Evolutionary conservation across 2,113 vertebrate species (phyloP).

Genomic region (Notiomystis cincta): DNA sequence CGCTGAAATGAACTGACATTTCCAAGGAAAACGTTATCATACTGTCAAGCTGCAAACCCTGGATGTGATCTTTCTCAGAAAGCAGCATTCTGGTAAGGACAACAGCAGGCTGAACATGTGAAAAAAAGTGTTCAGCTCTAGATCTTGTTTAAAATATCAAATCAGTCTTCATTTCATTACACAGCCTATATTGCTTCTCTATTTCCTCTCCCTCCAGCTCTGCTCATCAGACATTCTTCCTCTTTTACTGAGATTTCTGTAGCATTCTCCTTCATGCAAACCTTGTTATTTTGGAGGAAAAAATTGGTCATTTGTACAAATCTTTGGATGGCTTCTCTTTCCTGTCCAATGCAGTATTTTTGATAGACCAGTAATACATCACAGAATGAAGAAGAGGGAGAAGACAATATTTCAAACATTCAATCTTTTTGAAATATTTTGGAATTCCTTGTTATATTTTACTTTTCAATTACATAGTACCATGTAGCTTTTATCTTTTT

Average conservation of each 20-base stretch:
- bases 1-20: background rate
- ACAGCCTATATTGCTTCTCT: background rate
- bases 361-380: background rate
- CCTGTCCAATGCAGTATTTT: background rate
- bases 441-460: background rate
- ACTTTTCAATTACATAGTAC: background rate
- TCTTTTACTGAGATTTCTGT: background rate
- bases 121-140: background rate
- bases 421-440: background rate
- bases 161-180: background rate
- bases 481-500: background rate
- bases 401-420: background rate
- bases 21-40: background rate
- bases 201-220: background rate
- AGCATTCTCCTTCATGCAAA: accelerated
- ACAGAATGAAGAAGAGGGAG: background rate
- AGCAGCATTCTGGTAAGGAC: background rate
- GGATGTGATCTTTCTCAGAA: background rate
- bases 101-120: background rate
- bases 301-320: background rate
- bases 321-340: background rate
- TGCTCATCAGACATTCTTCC: background rate
- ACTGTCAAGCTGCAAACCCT: background rate
- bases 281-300: background rate
- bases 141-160: background rate